Evolutionary conservation across 1,140 invertebrate genomes (phyloP).

Genomic region (Euura saliciscinereae): DNA sequence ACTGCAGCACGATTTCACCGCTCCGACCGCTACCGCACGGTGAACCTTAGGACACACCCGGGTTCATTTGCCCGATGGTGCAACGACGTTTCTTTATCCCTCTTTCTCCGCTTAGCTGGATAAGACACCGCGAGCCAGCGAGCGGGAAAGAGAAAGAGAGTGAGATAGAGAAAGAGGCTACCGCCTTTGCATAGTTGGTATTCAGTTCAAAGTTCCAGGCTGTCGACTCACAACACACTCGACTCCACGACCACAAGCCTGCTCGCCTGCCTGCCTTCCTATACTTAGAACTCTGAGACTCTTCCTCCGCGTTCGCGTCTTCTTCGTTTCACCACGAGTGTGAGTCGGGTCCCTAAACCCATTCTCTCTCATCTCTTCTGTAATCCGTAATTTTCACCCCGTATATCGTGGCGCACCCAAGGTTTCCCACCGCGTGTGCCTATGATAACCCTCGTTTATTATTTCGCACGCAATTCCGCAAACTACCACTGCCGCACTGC

Average conservation of each 20-base stretch:
- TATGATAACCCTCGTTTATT: too few relatives aligned
- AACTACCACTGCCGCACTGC: too few relatives aligned
- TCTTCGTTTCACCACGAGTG: neutral
- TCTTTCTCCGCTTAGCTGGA: neutral
- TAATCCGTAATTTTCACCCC: too few relatives aligned
- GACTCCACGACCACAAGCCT: neutral
- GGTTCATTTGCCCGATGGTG: constrained; percentile 1
- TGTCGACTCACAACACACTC: constrained; percentile 6
- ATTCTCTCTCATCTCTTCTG: too few relatives aligned
- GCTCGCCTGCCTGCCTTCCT: neutral
- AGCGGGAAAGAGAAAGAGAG: constrained; percentile 11
- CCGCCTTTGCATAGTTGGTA: constrained; percentile 11
- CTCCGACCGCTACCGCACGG: neutral
- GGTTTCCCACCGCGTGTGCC: too few relatives aligned
- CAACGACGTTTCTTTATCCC: neutral
- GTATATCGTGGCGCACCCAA: too few relatives aligned
- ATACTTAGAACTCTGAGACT: neutral
- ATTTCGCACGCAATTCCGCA: too few relatives aligned
- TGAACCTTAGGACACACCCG: constrained; percentile 5
- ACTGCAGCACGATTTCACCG: neutral
- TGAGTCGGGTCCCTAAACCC: too few relatives aligned
- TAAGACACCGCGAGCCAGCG: neutral
- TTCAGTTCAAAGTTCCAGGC: constrained; percentile 11
- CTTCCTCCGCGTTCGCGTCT: neutral
- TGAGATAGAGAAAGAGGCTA: constrained; percentile 12